Evolutionary conservation across 1,140 invertebrate species (phyloP), one percentile per base, ranked within the genome.

Genomic region (Carcinoscorpius rotundicauda): DNA sequence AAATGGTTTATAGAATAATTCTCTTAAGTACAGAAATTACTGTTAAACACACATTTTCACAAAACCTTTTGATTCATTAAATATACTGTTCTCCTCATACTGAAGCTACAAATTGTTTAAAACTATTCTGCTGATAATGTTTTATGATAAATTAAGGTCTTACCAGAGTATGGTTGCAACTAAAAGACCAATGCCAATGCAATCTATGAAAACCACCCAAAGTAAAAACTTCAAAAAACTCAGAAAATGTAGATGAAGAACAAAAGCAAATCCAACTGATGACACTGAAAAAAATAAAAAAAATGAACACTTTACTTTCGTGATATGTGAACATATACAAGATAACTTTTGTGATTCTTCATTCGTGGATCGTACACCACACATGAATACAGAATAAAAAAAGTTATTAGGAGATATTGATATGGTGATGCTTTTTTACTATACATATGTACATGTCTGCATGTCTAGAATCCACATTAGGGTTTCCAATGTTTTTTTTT

Each of bases 191-290:
- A 87, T 84, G 66, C 85, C 85, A 70, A 98, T 89, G 75, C 93
- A 98, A 77, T 99, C 97, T 11, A 99, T 85, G 76, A 97, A 90
- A 10, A 97, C 84, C 6, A 95, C 87, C 80, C 95, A 97, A 9
- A 97, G 77, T 60, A 97, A 82, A 75, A 98, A 93, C 71, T 88
- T 85, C 52, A 93, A 70, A 75, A 94, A 91, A 69, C 88, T 85
- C 61, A 82, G 72, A 73, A 93, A 84, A 63, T 80, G 81, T 61
- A 98, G 79, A 11, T 82, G 78, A 67, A 98, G 79, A 29, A 91
- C 86, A 65, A 96, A 76, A 0, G 88, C 87, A 78, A 97, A 97
- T 51, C 87, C 89, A 72, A 96, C 78, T 10, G 93, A 95, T 9
- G 94, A 93, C 56, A 93, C 86, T 70, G 70, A 67, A 75, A 70